phyloP scores from a whole-genome alignment of 2,797 vertebrate genomes.

The Cirrhinus molitorella region DNA sequence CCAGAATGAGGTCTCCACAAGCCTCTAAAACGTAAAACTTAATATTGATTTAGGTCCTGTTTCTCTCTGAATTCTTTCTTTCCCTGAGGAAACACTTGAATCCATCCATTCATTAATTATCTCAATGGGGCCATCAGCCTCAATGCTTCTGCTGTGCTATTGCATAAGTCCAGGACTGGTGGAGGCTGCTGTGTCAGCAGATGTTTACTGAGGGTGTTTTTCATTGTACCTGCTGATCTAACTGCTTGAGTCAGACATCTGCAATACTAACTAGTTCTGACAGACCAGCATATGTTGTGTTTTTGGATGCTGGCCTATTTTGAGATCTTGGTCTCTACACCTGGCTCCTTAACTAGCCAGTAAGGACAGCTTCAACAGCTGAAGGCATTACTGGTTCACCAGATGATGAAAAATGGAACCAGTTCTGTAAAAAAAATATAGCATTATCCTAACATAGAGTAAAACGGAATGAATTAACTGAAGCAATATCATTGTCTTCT shows the following conservation, averaged over 20 bases:
- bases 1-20: background rate
- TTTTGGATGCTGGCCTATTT: slow-evolving; percentile 1
- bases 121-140: slow-evolving; percentile 46
- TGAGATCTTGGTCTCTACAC: background rate
- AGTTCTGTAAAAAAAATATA: background rate
- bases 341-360: slow-evolving; percentile 2
- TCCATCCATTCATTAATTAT: slow-evolving; percentile 72
- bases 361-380: background rate
- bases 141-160: slow-evolving; percentile 57
- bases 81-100: slow-evolving; percentile 63
- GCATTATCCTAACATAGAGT: background rate
- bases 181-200: slow-evolving; percentile 59
- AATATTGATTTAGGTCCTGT: slow-evolving; percentile 60
- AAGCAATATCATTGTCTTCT: slow-evolving; percentile 16
- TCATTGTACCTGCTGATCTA: slow-evolving; percentile 25
- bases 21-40: slow-evolving; percentile 43
- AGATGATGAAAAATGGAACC: background rate
- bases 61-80: slow-evolving; percentile 57
- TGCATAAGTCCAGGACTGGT: slow-evolving; percentile 56
- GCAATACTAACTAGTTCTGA: slow-evolving; percentile 17
- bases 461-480: slow-evolving; percentile 2
- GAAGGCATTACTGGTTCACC: background rate
- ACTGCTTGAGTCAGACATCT: slow-evolving; percentile 40
- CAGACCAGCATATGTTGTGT: slow-evolving; percentile 10
- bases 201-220: slow-evolving; percentile 14